phyloP scores from a whole-genome alignment of 2,888 invertebrate species.

The Hesperia comma region DNA sequence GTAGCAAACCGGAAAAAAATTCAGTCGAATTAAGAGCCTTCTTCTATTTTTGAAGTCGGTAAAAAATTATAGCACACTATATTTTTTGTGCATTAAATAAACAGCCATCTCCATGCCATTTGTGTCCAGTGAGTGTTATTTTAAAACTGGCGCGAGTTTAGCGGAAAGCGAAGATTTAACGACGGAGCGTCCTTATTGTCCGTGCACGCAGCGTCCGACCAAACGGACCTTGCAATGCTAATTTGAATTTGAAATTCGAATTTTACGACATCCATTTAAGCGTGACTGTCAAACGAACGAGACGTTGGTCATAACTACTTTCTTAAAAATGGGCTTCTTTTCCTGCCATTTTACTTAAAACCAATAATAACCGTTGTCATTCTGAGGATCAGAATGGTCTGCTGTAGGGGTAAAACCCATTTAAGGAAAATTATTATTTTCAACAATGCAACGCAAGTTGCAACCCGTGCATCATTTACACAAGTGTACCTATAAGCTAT shows the following conservation, averaged over 20 bases:
- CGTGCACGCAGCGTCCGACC: conserved; percentile 70
- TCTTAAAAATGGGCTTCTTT: background rate
- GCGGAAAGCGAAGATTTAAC: conserved; percentile 79
- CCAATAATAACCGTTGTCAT: too few relatives aligned
- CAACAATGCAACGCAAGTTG: too few relatives aligned
- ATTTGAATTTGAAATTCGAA: conserved; percentile 74
- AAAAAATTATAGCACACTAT: too few relatives aligned
- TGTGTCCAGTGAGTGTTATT: conserved; percentile 66
- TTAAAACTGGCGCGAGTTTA: conserved; percentile 75
- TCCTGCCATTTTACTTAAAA: too few relatives aligned
- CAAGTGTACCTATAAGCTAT: too few relatives aligned
- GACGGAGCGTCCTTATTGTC: conserved; percentile 80
- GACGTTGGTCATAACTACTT: background rate
- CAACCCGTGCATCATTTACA: too few relatives aligned
- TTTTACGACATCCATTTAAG: conserved; percentile 55
- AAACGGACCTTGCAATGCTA: conserved; percentile 66
- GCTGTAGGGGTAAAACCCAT: too few relatives aligned
- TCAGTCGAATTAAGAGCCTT: too few relatives aligned
- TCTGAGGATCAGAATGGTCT: too few relatives aligned
- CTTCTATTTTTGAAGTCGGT: too few relatives aligned
- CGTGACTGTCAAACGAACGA: conserved; percentile 27
- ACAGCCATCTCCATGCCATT: conserved; percentile 50
- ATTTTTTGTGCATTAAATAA: background rate
- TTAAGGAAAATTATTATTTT: too few relatives aligned
- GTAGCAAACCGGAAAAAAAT: too few relatives aligned